These are phyloP conservation scores for Ridgeia piscesae DNA, from an alignment of 1,140 invertebrate genomes.

Conservation along the genomic window DNA sequence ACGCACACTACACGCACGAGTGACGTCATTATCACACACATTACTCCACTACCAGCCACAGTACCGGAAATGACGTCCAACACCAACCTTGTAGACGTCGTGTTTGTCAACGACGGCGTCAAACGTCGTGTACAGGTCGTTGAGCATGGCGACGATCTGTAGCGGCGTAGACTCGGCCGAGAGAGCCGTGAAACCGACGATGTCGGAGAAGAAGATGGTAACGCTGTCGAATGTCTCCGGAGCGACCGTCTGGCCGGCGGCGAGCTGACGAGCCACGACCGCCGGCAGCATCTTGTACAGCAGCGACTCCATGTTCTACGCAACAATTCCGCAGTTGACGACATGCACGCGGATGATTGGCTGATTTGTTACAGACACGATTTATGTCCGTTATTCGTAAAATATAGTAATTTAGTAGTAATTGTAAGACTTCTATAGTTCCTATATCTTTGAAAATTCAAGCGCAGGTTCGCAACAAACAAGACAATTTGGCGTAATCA, in stretches of 20 bases:
- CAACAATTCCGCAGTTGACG: neutral
- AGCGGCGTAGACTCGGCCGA: slow-evolving; percentile 48
- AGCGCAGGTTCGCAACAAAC: no score
- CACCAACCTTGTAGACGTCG: slow-evolving; percentile 79
- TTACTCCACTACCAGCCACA: no score
- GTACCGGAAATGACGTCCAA: no score
- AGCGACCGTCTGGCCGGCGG: slow-evolving; percentile 84
- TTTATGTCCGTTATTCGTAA: no score
- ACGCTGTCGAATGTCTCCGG: slow-evolving; percentile 78
- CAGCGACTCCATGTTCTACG: slow-evolving; percentile 18
- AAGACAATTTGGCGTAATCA: no score
- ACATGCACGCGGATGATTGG: neutral
- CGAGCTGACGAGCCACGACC: slow-evolving; percentile 64
- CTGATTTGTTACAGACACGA: no score
- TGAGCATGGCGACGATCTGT: slow-evolving; percentile 55
- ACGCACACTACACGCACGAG: no score
- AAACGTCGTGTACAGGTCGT: slow-evolving; percentile 90
- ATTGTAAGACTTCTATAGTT: no score
- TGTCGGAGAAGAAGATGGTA: slow-evolving; percentile 98
- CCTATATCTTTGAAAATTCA: no score
- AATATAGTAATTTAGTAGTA: no score
- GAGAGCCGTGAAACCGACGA: slow-evolving; percentile 86
- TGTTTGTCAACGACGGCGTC: slow-evolving; percentile 79
- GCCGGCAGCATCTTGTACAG: slow-evolving; percentile 23
- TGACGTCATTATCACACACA: no score